Base-by-base conservation (phyloP, 2,797 vertebrate species). In the Melanitta fusca region DNA sequence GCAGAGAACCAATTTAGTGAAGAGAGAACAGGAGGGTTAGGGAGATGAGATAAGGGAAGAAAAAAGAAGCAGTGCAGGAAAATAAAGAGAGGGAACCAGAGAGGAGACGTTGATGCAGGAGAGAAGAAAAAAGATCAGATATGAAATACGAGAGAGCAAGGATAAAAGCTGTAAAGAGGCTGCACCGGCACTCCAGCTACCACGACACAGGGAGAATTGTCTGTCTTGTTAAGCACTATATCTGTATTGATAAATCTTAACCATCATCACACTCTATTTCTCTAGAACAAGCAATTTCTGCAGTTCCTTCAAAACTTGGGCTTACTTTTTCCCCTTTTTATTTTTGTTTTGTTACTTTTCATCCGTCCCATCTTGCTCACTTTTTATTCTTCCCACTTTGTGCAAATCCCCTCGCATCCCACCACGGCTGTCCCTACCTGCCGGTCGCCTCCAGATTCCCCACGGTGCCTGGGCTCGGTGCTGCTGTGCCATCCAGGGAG, bases 171-270 rank as follows among this genome's bases (percentile, higher is more conserved):
- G 74, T 3, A 10, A 60, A 71, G 84, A 56, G 91, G 79, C 91
- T 30, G 78, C 70, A 38, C 54, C 6, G 1, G 47, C 7, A 1
- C 65, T 64, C 80, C 22, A 4, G 82, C 85, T 2, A 0, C 69
- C 65, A 12, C 16, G 1, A 1, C 83, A 5, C 58, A 32, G 78
- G 64, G 64, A 24, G 53, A 20, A 25, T 22, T 30, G 84, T 5
- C 85, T 1, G 0, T 32, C 58, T 8, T 3, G 12, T 43, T 58
- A n/a, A 49, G 71, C 2, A 0, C 68, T 13, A 0, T 8, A 21
- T n/a, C 89, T 13, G 0, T 8, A n/a, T 47, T 41, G 80, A 39
- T 38, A 24, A 89, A 91, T 7, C 77, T 61, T 1, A 1, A 2
- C 72, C 64, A 2, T 8, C 53, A 12, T 3, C 3, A 0, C 47